Evolutionary conservation across 92 coral and sea anemone species (phyloP).

Genomic region (Phenganax marumi): DNA sequence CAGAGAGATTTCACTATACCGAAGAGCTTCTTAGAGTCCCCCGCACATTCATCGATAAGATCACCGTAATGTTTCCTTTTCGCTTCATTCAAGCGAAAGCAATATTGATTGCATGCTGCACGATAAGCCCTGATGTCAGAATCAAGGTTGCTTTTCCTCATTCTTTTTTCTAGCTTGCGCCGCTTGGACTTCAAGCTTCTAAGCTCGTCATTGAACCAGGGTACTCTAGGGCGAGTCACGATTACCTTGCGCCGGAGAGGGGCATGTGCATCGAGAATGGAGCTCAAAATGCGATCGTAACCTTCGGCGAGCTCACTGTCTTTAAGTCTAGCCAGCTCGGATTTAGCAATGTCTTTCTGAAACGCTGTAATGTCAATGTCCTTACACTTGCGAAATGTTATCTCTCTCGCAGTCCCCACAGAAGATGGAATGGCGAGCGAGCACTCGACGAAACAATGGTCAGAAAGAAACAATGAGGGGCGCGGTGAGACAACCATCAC

Average conservation of each 20-base stretch:
- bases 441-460: conserved; percentile 57
- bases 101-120: conserved; percentile 20
- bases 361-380: conserved; percentile 9
- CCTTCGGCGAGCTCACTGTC: conserved; percentile 1
- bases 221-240: conserved; percentile 25
- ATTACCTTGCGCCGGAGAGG: conserved; percentile 36
- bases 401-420: conserved; percentile 9
- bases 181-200: conserved; percentile 41
- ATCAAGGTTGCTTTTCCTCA: conserved; percentile 6
- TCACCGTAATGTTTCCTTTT: conserved; percentile 22
- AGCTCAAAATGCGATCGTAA: neutral
- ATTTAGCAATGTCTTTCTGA: too few relatives aligned
- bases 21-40: conserved; percentile 55
- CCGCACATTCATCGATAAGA: conserved; percentile 47
- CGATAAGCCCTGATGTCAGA: conserved; percentile 36
- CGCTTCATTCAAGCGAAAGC: conserved; percentile 6
- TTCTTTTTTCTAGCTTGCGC: conserved; percentile 35
- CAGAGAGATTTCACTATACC: neutral
- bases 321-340: neutral
- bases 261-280: conserved; percentile 22
- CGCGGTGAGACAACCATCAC: conserved; percentile 41
- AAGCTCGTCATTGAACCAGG: conserved; percentile 40
- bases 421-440: conserved; percentile 37
- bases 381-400: conserved; percentile 44
- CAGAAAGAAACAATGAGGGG: conserved; percentile 43